Base-by-base conservation (phyloP, 1,140 invertebrate genomes). In the Nymphalis io region DNA sequence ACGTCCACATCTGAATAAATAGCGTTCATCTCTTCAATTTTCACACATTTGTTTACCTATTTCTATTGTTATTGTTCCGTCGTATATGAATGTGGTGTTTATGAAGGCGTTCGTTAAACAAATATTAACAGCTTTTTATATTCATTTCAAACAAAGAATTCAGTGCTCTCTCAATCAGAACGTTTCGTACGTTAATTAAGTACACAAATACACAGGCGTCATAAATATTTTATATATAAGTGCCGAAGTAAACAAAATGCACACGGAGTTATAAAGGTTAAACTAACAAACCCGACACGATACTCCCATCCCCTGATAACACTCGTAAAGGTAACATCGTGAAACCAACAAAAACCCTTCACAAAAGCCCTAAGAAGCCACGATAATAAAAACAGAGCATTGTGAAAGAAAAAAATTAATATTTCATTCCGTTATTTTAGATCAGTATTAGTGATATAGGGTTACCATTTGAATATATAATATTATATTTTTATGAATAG, bases 321-420 rank as follows among this genome's bases (percentile, higher is more conserved):
- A 57, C 60, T 38, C 46, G 46, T 60, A 11, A 33, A 46, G 20
- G 39, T 27, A 18, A n/a, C 5, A 38, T 40, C 38, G 20, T 13
- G 11, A 27, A 53, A 59, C 20, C 2, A 21, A 18, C 57, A 53
- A 73, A 69, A 60, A 38, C 60, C 68, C 62, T 70, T 72, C 61
- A 77, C 55, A 71, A 66, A 46, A 68, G 44, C 55, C 61, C 61
- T 72, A 72, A 72, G 60, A 81, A 78, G 78, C 86, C 87, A 80
- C 83, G 75, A 84, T 84, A 87, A 88, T 88, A 81, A 84, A 82
- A 91, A 91, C 88, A 91, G 55, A 70, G 73, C 67, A 88, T 87
- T 88, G 81, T 89, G 23, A 70, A 73, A 69, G n/a, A n/a, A 40
- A 75, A 76, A 84, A 81, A 87, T 82, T 87, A 84, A 89, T 89